Evolutionary conservation across 2,888 invertebrate genomes (phyloP).

Genomic region (Apoda limacodes): DNA sequence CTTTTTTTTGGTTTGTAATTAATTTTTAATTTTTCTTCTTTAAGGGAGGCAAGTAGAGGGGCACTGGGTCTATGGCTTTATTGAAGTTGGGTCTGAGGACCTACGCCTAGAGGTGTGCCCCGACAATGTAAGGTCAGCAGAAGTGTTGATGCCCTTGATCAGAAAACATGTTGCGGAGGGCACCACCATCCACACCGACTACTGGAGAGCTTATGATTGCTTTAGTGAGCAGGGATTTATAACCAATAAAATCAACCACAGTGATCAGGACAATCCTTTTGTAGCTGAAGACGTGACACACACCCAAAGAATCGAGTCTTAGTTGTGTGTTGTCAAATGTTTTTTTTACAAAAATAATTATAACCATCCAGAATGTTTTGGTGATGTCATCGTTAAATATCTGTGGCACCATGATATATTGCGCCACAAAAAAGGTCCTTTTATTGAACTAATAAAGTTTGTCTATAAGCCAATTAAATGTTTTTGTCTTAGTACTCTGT

Average conservation of each 20-base stretch:
- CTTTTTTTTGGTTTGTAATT: too few relatives aligned
- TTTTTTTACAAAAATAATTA: constrained; percentile 3
- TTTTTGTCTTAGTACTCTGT: too few relatives aligned
- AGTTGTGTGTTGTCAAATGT: constrained; percentile 11
- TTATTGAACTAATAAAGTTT: too few relatives aligned
- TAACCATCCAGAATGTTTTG: constrained; percentile 3
- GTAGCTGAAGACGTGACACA: constrained; percentile 14
- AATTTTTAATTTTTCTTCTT: too few relatives aligned
- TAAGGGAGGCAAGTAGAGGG: constrained; percentile 11
- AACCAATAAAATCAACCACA: constrained; percentile 17
- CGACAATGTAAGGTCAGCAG: constrained; percentile 17
- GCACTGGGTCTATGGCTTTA: constrained; percentile 18
- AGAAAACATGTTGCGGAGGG: constrained; percentile 18
- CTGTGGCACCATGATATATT: constrained; percentile 9
- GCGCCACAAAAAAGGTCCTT: constrained; percentile 1
- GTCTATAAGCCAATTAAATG: too few relatives aligned
- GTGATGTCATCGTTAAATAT: constrained; percentile 10
- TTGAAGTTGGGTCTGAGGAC: constrained; percentile 16
- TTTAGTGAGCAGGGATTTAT: constrained; percentile 13
- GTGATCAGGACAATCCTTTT: constrained; percentile 12
- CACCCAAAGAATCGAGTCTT: constrained; percentile 16
- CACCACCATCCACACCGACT: constrained; percentile 16
- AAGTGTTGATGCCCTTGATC: constrained; percentile 15
- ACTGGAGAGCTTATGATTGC: constrained; percentile 15
- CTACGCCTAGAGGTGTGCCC: constrained; percentile 14